Base-by-base conservation (phyloP, 2,113 vertebrate species). In the Ginglymostoma cirratum region DNA sequence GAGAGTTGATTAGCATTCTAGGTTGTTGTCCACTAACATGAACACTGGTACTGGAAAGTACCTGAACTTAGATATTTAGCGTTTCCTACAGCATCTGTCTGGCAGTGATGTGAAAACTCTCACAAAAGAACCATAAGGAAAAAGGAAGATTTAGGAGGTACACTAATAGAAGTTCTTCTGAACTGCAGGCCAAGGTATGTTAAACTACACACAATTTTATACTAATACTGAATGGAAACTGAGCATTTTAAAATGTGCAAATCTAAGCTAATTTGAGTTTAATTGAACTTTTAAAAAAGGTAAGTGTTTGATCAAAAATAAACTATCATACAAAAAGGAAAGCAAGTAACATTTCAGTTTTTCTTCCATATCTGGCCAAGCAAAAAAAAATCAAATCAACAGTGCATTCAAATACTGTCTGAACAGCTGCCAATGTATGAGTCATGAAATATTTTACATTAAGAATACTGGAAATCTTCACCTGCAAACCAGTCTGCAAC, bases 361-460 rank as follows among this genome's bases (percentile, higher is more conserved):
- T 90, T 6, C 61, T 93, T 93, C 17, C 19, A 67, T 66, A n/a
- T 15, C 17, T 94, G 23, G 38, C 2, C 8, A 67, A 94, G 66
- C 48, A 70, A 45, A 94, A 14, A 3, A n/a, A 48, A 2, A 48
- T 48, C 48, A 48, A 94, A 45, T 27, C n/a, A 69, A 69, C 24
- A 45, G 92, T 45, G n/a, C 65, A 94, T 10, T 94, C 93, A 45
- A 3, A 8, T 27, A 45, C 93, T 94, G 5, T 17, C 45, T 94
- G 65, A 94, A 94, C 66, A 27, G 92, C 65, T 69, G 65, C 65
- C 92, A 94, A 94, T 94, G n/a, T 24, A 94, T 67, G 27, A 69
- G n/a, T 45, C 66, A 69, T 24, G 66, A 67, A 90, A 70, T 24
- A 19, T 21, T 65, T 65, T 30, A 42, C 65, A 67, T 24, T 8